Base-by-base conservation (phyloP, 1,140 invertebrate genomes). In the Pogonomyrmex barbatus region DNA sequence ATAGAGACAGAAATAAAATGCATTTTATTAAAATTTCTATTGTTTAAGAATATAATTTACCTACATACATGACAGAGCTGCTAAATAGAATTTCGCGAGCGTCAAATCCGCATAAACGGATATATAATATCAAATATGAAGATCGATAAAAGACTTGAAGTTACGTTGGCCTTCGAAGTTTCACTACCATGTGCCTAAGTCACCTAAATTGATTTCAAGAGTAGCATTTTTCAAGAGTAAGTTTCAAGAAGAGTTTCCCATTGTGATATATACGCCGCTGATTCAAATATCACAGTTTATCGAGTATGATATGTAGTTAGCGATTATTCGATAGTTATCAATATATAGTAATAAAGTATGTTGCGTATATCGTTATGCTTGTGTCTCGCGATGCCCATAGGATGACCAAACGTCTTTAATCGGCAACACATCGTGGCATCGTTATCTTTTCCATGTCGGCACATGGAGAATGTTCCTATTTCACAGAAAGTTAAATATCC, bases 251-350 rank as follows among this genome's bases (percentile, higher is more conserved):
- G 50, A 47, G 36, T 75, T 78, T 45, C 12, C 45, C 71, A 50
- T 76, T 75, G 88, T 91, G 90, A 91, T 91, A 91, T 91, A 90
- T 88, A 88, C 89, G 77, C 78, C 54, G 81, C 73, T 87, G 79
- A 60, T 81, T 87, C 76, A 89, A 87, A 92, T 94, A 94, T 94
- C 93, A 94, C 94, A 94, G 93, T 91, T 92, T 90, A 88, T 90
- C 88, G 91, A 92, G 89, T 91, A 93, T 93, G 94, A 94, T 94
- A 94, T 94, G 93, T 94, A 89, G 82, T 87, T 88, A 90, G 87
- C 78, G 87, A 86, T 90, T 90, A 76, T 84, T 90, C 83, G 77
- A 86, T 91, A 91, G 78, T 89, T 86, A 76, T 67, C 77, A 77
- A 89, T n/a, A n/a, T n/a, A n/a, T 85, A 87, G 86, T 91, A 90